A percentile compares a stretch with the other conserved stretches of the same genome.
These are phyloP conservation scores for Vulpes ferrilata DNA, from an alignment of 2,113 vertebrate genomes.

Conservation along the genomic window DNA sequence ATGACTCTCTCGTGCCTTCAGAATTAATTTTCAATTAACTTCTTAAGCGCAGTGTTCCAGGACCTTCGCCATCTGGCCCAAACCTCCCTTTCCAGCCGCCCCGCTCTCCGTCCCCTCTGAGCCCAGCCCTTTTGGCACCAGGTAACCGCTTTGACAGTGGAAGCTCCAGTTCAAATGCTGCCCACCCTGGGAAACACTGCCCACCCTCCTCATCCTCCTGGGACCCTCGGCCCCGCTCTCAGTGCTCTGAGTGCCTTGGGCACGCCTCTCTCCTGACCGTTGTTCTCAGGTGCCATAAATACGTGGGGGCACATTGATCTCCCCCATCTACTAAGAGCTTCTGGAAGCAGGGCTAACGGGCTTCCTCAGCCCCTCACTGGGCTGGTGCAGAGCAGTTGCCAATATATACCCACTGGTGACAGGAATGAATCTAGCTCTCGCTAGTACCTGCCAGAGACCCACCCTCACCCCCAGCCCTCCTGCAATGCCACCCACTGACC, in stretches of 20 bases:
- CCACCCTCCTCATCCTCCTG: not conserved
- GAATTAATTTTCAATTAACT: not conserved
- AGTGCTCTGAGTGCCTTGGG: accelerated
- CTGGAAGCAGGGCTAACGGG: not conserved
- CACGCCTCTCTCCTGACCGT: accelerated
- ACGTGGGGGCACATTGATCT: not conserved
- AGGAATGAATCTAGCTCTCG: not conserved
- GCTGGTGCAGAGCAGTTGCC: not conserved
- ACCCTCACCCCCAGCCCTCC: not conserved
- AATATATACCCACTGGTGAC: accelerated
- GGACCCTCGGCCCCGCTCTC: accelerated
- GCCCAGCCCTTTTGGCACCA: no score
- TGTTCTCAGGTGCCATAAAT: accelerated
- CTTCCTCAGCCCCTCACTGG: not conserved
- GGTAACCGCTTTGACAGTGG: accelerated
- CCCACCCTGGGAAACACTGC: not conserved
- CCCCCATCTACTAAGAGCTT: not conserved
- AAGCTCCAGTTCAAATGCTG: not conserved
- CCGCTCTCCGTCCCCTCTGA: accelerated
- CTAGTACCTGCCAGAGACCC: accelerated
- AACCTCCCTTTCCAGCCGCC: not conserved
- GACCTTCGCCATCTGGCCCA: not conserved
- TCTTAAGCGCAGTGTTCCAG: not conserved
- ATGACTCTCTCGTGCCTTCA: not conserved
- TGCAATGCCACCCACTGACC: no score